Percentiles rank a stretch among this genome's conserved stretches.
Conservation (phyloP, 2,113 vertebrate genomes). For the Perca schrenkii region DNA sequence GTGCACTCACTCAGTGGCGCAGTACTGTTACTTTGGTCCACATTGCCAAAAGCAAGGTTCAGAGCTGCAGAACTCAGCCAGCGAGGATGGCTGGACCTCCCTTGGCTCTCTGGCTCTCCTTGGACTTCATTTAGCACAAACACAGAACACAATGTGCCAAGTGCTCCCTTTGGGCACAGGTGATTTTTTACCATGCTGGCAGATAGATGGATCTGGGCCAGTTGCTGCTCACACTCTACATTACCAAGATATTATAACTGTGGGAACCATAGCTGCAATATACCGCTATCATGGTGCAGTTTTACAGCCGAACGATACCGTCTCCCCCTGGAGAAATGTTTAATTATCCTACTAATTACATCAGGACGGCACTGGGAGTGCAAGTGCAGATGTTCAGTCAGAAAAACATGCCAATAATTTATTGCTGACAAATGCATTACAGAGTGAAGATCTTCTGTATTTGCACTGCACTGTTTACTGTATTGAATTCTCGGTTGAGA, state of each 20-base stretch:
- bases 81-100: constrained; percentile 35
- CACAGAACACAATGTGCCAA: constrained; percentile 53
- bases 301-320: constrained; percentile 26
- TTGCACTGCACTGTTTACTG: constrained; percentile 35
- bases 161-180: constrained; percentile 45
- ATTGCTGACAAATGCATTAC: constrained; percentile 34
- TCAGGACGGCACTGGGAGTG: constrained; percentile 21
- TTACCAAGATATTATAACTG: constrained; percentile 37
- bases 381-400: constrained; percentile 17
- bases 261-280: constrained; percentile 21
- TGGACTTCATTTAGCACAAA: constrained; percentile 66
- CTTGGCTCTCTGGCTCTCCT: constrained; percentile 24
- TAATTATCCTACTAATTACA: constrained; percentile 73
- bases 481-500: constrained; percentile 45
- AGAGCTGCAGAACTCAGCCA: constrained; percentile 35
- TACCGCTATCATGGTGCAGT: constrained; percentile 2
- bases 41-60: constrained; percentile 53
- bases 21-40: constrained; percentile 48
- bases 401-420: constrained; percentile 43
- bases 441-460: constrained; percentile 30
- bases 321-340: constrained; percentile 45
- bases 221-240: constrained; percentile 24
- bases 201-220: constrained; percentile 55
- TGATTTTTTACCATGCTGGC: constrained; percentile 61
- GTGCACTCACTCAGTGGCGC: constrained; percentile 49